Conservation (phyloP, 2,113 vertebrate genomes). For the Alethe diademata region DNA sequence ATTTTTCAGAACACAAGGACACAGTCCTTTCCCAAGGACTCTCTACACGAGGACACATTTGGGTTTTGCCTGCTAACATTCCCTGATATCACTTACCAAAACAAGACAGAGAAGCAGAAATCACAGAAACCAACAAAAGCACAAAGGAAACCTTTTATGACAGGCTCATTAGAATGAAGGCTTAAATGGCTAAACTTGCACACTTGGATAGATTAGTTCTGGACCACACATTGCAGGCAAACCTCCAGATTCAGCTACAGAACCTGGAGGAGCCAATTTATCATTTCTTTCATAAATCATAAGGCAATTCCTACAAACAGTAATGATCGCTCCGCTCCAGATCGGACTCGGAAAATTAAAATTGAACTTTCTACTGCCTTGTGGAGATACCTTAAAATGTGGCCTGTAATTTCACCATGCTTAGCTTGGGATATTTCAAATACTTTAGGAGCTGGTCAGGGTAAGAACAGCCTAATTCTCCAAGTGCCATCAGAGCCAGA, state of each 20-base stretch:
- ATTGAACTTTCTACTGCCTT: not conserved
- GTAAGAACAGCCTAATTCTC: not conserved
- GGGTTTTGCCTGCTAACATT: not conserved
- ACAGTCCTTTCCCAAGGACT: not conserved
- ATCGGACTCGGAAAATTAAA: not conserved
- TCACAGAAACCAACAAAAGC: not conserved
- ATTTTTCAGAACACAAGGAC: not conserved
- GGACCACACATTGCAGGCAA: not conserved
- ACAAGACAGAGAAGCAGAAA: not conserved
- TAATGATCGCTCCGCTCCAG: not conserved
- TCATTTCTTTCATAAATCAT: not conserved
- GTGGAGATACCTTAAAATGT: not conserved
- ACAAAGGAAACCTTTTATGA: not conserved
- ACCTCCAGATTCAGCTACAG: not conserved
- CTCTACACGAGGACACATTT: not conserved
- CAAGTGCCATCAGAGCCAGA: not conserved
- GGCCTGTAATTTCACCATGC: not conserved
- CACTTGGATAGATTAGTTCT: not conserved
- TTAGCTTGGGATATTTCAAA: not conserved
- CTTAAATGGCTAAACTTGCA: not conserved
- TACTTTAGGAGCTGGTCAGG: not conserved
- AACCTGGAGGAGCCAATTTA: not conserved
- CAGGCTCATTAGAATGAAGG: not conserved
- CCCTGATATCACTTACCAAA: not conserved
- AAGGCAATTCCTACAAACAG: not conserved